Evolutionary conservation across 92 coral and sea anemone genomes (phyloP).

Genomic region (Porites divaricata): DNA sequence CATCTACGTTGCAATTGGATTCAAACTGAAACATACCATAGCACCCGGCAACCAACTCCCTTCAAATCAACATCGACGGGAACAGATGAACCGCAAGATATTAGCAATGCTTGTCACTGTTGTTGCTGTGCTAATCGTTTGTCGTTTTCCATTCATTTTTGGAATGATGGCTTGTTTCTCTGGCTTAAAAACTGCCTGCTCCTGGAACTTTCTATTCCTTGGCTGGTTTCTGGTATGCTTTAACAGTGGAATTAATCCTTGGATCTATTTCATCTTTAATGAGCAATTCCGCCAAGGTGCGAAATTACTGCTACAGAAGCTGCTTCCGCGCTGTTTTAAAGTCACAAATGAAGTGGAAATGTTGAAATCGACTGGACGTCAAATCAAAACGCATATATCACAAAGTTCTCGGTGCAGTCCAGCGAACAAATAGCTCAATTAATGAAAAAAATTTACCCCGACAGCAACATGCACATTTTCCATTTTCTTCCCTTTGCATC

Average conservation of each 20-base stretch:
- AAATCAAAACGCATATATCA: background rate
- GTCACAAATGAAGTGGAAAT: slow-evolving; percentile 5
- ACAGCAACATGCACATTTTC: no score
- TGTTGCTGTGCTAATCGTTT: slow-evolving; percentile 54
- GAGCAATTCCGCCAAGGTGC: slow-evolving; percentile 57
- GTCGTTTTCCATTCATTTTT: slow-evolving; percentile 71
- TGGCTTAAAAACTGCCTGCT: background rate
- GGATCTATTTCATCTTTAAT: slow-evolving; percentile 61
- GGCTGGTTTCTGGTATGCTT: slow-evolving; percentile 39
- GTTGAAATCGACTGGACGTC: background rate
- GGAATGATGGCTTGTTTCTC: slow-evolving; percentile 8
- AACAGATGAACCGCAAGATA: slow-evolving; percentile 63
- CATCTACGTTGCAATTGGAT: slow-evolving; percentile 67
- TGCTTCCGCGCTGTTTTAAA: slow-evolving; percentile 28
- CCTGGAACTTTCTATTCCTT: background rate
- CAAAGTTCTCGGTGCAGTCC: background rate
- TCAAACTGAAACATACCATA: slow-evolving; percentile 59
- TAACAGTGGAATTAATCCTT: slow-evolving; percentile 63
- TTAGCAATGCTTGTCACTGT: slow-evolving; percentile 60
- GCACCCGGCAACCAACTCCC: slow-evolving; percentile 70
- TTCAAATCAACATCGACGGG: slow-evolving; percentile 53
- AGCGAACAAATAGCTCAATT: no score
- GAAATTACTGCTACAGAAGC: slow-evolving; percentile 12
- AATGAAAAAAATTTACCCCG: no score
- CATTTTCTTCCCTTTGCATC: no score